These are phyloP conservation scores for Cotesia typhae DNA, from an alignment of 1,140 invertebrate species.

Conservation along the genomic window DNA sequence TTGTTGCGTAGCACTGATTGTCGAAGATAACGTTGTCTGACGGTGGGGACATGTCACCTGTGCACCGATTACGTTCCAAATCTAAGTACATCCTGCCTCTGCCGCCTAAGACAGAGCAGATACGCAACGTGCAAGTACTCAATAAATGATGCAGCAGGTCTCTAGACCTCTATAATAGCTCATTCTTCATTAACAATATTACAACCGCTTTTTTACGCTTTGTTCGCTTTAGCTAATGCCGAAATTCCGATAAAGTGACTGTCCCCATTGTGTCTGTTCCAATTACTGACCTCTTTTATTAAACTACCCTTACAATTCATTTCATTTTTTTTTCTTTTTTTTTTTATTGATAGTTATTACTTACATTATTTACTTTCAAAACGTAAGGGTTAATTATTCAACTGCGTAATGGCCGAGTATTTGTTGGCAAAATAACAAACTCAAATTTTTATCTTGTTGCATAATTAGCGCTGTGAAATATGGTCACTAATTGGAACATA, in stretches of 20 bases:
- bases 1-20: conserved; percentile 92
- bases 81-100: conserved; percentile 80
- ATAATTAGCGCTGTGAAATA: no score
- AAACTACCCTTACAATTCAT: no score
- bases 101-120: conserved; percentile 59
- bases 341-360: no score
- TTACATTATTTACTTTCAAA: no score
- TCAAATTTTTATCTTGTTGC: no score
- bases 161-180: conserved; percentile 9
- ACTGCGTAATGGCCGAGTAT: no score
- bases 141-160: conserved; percentile 43
- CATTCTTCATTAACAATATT: conserved; percentile 9
- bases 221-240: no score
- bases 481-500: no score
- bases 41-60: conserved; percentile 83
- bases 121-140: conserved; percentile 56
- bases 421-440: no score
- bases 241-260: no score
- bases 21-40: conserved; percentile 93
- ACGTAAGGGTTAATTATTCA: no score
- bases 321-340: neutral
- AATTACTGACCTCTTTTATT: neutral
- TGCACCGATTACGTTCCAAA: conserved; percentile 76
- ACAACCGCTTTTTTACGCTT: neutral
- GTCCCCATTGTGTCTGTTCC: neutral